phyloP scores from a whole-genome alignment of 2,113 vertebrate genomes.

The Nesospiza acunhae region DNA sequence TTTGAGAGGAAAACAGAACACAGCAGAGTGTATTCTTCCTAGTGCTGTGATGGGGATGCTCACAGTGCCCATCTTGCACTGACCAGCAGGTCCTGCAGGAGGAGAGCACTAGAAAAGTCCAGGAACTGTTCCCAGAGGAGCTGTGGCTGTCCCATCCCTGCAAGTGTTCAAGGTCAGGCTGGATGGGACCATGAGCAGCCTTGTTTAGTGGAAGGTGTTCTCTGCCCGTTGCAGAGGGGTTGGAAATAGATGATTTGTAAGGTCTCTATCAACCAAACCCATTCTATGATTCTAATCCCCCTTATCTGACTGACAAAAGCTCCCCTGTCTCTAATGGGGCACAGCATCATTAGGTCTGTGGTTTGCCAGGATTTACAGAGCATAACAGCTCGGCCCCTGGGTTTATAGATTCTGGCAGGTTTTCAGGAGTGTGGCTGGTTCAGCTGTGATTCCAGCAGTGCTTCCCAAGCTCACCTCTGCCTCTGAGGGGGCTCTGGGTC shows the following conservation, averaged over 20 bases:
- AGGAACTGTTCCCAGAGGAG: neutral
- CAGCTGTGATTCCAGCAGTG: neutral
- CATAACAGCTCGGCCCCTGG: neutral
- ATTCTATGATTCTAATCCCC: neutral
- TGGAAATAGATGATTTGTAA: neutral
- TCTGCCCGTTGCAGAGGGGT: neutral
- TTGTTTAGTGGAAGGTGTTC: neutral
- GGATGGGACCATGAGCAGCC: neutral
- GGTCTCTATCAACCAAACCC: neutral
- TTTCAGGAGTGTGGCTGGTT: neutral
- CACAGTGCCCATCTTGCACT: neutral
- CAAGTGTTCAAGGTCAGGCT: neutral
- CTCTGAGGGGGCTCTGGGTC: neutral
- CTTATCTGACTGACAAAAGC: neutral
- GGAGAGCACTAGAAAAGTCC: neutral
- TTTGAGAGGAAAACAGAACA: neutral
- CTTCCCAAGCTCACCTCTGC: neutral
- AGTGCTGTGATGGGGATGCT: neutral
- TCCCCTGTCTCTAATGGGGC: neutral
- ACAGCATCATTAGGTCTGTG: neutral
- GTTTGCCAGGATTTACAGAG: neutral
- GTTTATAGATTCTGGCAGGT: conserved; percentile 21
- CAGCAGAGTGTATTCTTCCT: neutral
- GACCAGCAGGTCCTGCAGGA: neutral
- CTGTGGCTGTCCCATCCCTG: neutral